Base-by-base conservation (phyloP, 2,797 vertebrate genomes). In the Moxostoma hubbsi region DNA sequence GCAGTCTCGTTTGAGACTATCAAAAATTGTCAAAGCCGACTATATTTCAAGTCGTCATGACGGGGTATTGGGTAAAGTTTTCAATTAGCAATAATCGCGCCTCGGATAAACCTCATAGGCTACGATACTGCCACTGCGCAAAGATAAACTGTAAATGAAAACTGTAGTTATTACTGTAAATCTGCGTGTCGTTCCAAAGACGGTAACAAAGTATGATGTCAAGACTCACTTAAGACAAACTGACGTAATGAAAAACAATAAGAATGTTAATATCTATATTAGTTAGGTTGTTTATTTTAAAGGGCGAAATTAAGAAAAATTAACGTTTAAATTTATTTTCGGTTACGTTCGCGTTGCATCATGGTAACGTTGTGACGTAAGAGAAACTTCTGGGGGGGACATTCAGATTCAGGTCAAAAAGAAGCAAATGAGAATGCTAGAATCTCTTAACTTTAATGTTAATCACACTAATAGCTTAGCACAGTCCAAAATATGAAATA, bases 121-220 rank as follows among this genome's bases (percentile, higher is more conserved):
- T 59, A 59, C 58, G 58, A 59, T 59, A 59, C 58, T 59, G 58
- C 58, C 58, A 59, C 58, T 59, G 58, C 58, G 58, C 58, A 59
- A 59, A 59, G 58, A 16, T 59, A 11, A 59, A 9, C 9, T 18
- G 0, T 0, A 0, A 11, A 0, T 0, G 0, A 0, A 5, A 2
- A 1, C 55, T 18, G 58, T 24, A 16, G 2, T 18, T 24, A 6
- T 2, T 5, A 59, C 9, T 5, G 3, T 24, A 5, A 59, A 11
- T 5, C 4, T 2, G 18, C 58, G 15, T 10, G 16, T 24, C 18
- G 9, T 59, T 24, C 18, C 1, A 10, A 10, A 24, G 58, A 59
- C 58, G 58, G 58, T 59, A 59, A 10, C 5, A 4, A 24, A 9
- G 58, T 11, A 18, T 59, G 58, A 59, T 15, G 58, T 59, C 58